phyloP scores from a whole-genome alignment of 2,888 invertebrate species.

The Trachelus iudaicus region DNA sequence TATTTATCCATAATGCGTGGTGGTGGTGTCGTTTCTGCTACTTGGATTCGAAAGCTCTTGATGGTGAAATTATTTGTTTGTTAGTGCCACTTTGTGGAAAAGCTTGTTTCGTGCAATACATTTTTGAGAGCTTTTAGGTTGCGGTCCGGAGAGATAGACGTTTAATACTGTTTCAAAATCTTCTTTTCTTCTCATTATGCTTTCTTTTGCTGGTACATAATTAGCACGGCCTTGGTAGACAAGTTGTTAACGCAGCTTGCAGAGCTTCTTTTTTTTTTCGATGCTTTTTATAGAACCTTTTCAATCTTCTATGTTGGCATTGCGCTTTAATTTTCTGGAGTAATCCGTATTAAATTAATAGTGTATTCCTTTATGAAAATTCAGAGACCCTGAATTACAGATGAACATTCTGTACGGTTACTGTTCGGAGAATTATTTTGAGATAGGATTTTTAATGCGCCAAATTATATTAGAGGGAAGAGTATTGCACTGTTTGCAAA shows the following conservation, averaged over 20 bases:
- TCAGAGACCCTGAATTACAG: neutral
- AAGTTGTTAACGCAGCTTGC: neutral
- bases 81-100: neutral
- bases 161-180: neutral
- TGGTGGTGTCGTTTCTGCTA: neutral
- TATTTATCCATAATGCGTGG: neutral
- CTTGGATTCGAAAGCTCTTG: too few relatives aligned
- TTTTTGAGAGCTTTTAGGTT: neutral
- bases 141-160: neutral
- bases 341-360: neutral
- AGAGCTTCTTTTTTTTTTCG: neutral
- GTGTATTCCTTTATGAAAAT: neutral
- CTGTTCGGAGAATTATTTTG: neutral
- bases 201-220: neutral
- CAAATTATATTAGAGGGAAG: too few relatives aligned
- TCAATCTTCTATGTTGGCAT: neutral
- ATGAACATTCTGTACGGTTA: neutral
- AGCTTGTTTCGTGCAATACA: neutral
- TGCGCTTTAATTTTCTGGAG: neutral
- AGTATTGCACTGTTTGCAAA: neutral
- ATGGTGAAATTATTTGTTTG: neutral
- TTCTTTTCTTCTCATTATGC: neutral
- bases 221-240: neutral
- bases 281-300: neutral
- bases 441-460: too few relatives aligned